Conservation (phyloP, 2,113 vertebrate species). For the Psilopogon haemacephalus region DNA sequence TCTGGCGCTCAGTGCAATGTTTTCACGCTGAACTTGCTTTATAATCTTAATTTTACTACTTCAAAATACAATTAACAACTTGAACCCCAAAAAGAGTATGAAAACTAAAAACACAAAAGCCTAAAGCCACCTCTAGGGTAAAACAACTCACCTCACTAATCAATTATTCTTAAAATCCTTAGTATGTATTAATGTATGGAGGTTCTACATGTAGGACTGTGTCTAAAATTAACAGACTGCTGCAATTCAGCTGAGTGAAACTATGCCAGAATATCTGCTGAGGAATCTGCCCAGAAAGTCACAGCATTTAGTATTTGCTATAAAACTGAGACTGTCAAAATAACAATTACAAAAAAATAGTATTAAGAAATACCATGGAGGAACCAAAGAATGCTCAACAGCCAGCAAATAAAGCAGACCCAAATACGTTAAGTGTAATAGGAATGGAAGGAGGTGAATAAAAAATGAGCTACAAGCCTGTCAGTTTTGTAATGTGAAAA, state of each 20-base stretch:
- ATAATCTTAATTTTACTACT: background rate
- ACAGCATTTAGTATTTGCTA: background rate
- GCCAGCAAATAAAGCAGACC: background rate
- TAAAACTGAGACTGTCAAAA: background rate
- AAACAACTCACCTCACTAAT: background rate
- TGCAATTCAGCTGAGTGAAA: slow-evolving; percentile 5
- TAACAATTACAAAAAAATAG: background rate
- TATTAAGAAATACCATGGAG: background rate
- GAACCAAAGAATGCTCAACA: background rate
- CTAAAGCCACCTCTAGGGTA: background rate
- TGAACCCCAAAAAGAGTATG: background rate
- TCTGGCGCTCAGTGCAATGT: background rate
- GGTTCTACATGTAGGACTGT: slow-evolving; percentile 8
- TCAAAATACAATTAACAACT: background rate
- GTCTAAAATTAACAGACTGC: background rate
- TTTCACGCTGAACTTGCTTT: background rate
- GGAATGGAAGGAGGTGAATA: background rate
- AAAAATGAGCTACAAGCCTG: background rate
- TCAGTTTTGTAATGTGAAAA: background rate
- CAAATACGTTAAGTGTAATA: background rate
- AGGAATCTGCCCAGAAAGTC: slow-evolving; percentile 7
- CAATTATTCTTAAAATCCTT: background rate
- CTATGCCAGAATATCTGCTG: background rate
- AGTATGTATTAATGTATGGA: background rate
- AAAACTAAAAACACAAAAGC: background rate